Base-by-base conservation (phyloP, 1,140 invertebrate genomes). In the Cyphomyrmex costatus region DNA sequence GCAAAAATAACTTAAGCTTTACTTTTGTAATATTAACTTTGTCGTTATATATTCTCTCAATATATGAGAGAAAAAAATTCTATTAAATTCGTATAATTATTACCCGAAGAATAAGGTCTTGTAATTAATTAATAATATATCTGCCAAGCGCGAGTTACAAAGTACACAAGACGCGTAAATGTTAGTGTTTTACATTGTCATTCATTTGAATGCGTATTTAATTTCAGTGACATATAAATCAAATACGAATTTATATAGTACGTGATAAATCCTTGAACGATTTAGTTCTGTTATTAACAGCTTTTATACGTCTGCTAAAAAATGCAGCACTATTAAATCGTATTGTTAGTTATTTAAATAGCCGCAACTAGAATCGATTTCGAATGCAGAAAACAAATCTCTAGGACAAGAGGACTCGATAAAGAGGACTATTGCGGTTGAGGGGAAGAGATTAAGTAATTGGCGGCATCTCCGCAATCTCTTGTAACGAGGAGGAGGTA, bases 361-460 rank as follows among this genome's bases (percentile, higher is more conserved):
- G 21, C 3, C 49, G 6, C 56, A 2, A 33, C 42, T 46, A 6
- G 24, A 82, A 4, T 58, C 33, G 30, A 71, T 82, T 71, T n/a
- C 49, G 16, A 58, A 56, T 42, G 49, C 33, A 49, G 16, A 3
- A 56, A 58, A 80, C 14, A 80, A 82, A 82, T 82, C 24, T 10
- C 58, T 24, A 36, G 0, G 16, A 77, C 74, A 46, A 61, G 24
- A 46, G 10, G 10, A 14, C 12, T 30, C 42, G 46, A 80, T 80
- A 79, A 66, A 79, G 27, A n/a, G 24, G 21, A n/a, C 24, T 68
- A 71, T 70, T 19, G 14, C 21, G 8, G 33, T n/a, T 24, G 36
- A 8, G 21, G 3, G 10, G 27, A 53, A 73, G 68, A 46, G 51
- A 71, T 71, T 60, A 74, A 60, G 24, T 83, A 74, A 83, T 83